Base-by-base conservation (phyloP, 1,140 invertebrate species). In the Batillaria attramentaria region DNA sequence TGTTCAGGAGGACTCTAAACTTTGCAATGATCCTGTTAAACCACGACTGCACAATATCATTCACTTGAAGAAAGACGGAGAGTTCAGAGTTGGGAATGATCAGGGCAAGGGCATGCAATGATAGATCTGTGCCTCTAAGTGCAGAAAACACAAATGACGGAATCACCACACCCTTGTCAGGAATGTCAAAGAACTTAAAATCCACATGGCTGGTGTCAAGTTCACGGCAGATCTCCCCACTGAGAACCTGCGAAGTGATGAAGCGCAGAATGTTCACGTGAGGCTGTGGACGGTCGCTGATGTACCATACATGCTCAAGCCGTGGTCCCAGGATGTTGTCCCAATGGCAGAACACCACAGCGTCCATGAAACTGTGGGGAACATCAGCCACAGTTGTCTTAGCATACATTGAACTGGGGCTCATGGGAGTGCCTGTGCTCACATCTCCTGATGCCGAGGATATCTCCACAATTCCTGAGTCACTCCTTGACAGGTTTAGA, bases 261-360 rank as follows among this genome's bases (percentile, higher is more conserved):
- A 85, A 81, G 39, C 79, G 79, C 10, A 88, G 70, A 16, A 83
- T 78, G 62, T 50, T 77, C 8, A 74, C 54, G 66, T 83, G 76
- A 18, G 82, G 80, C 28, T 81, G 65, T 20, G 72, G 50, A 10
- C 72, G 65, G 10, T 80, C 82, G 24, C 76, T 78, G 43, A 84
- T 80, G 33, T 80, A 84, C 88, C 88, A 89, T 3, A 87, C 79
- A 76, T 89, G 85, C 35, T 84, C 80, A 18, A 88, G 81, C 31
- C 84, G 79, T 42, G 88, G 88, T 60, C 88, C 88, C 10, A 89
- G 75, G 39, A 89, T 89, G 70, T 89, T 89, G 72, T 89, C 88
- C 88, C 88, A 89, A 74, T 86, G 83, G 70, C 81, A 84, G 8
- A 88, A 78, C n/a, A 88, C 33, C 28, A 89, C 60, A 8, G 82